Conservation (phyloP, 2,797 vertebrate genomes). For the Cryptoprocta ferox region DNA sequence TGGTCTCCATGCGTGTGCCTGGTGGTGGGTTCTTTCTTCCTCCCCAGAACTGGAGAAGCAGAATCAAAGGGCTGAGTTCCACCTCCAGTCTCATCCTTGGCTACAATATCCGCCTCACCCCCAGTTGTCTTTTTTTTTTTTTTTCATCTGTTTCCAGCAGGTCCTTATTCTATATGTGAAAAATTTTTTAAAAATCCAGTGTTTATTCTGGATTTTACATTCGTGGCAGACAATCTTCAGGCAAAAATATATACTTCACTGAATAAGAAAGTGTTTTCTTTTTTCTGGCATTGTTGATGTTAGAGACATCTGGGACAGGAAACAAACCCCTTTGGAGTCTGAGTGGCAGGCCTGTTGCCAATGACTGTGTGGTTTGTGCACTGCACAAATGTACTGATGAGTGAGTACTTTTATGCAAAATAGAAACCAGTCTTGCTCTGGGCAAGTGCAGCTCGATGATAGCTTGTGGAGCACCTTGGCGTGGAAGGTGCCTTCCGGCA, state of each 20-base stretch:
- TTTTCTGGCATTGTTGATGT: background rate
- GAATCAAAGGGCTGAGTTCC: background rate
- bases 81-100: background rate
- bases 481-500: too few species aligned
- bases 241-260: constrained; percentile 2
- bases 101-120: background rate
- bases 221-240: background rate
- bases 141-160: constrained; percentile 27
- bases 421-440: too few species aligned
- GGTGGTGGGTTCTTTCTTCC: background rate
- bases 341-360: background rate
- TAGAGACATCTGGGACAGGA: background rate
- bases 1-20: rapidly evolving
- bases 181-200: background rate
- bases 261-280: background rate
- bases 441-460: too few species aligned
- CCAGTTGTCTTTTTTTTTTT: background rate
- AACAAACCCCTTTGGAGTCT: background rate
- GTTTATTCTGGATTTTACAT: constrained; percentile 54
- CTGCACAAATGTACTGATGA: too few species aligned
- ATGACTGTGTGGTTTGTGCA: background rate
- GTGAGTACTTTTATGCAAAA: too few species aligned
- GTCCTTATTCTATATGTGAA: background rate
- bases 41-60: background rate
- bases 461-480: too few species aligned